These are phyloP conservation scores for Leptinotarsa haldemani DNA, from an alignment of 2,888 invertebrate species.

Conservation along the genomic window DNA sequence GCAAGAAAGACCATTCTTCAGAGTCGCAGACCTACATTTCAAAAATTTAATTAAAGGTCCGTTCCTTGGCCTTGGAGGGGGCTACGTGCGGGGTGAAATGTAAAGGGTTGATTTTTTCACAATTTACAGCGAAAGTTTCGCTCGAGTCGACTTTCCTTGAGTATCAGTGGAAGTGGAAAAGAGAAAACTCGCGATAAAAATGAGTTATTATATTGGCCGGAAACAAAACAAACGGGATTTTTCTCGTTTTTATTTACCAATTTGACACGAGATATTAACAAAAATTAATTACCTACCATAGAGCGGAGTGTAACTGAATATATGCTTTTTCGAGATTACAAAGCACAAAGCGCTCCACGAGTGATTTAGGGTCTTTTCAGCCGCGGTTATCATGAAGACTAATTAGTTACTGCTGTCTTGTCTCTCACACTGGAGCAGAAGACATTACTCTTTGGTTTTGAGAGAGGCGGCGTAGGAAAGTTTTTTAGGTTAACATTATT, in stretches of 20 bases:
- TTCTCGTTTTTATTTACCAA: constrained; percentile 45
- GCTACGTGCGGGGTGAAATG: constrained; percentile 26
- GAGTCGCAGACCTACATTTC: constrained; percentile 20
- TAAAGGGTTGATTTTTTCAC: constrained; percentile 37
- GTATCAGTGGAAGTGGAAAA: constrained; percentile 27
- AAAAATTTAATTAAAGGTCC: constrained; percentile 32
- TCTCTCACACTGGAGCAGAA: constrained; percentile 7
- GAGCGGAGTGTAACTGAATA: constrained; percentile 36
- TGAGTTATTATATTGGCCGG: constrained; percentile 43
- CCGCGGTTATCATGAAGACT: constrained; percentile 25
- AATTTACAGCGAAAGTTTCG: constrained; percentile 35
- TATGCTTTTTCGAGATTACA: constrained; percentile 31
- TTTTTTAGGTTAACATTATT: neutral
- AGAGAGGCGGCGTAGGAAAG: neutral
- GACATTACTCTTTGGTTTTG: constrained; percentile 23
- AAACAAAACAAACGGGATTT: constrained; percentile 41
- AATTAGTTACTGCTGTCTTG: constrained; percentile 26
- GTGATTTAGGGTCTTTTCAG: constrained; percentile 26
- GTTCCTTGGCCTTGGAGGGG: constrained; percentile 6
- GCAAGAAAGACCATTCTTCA: constrained; percentile 17
- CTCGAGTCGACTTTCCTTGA: constrained; percentile 33
- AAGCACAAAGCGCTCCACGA: constrained; percentile 15
- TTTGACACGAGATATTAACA: constrained; percentile 46
- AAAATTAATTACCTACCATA: constrained; percentile 40
- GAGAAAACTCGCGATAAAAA: constrained; percentile 38